Evolutionary conservation across 2,113 vertebrate genomes (phyloP).

Genomic region (Herpailurus yagouaroundi): DNA sequence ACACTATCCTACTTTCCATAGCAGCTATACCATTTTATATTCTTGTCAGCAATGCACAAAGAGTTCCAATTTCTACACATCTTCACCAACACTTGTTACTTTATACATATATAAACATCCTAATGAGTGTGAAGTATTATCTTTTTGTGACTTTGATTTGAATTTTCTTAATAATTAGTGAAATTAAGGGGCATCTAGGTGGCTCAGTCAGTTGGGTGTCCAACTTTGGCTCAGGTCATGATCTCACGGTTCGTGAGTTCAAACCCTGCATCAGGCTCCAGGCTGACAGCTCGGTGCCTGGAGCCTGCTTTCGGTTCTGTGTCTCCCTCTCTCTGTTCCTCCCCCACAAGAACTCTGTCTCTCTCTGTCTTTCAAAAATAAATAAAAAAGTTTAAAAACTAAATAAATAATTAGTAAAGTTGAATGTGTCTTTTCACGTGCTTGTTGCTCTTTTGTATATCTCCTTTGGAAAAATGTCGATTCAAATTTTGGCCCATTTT

Average conservation of each 20-base stretch:
- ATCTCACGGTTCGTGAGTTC: too few species aligned
- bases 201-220: too few species aligned
- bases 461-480: not conserved
- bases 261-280: too few species aligned
- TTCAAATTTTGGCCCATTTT: not conserved
- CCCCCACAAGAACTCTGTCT: too few species aligned
- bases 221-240: too few species aligned
- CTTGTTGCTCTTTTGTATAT: not conserved
- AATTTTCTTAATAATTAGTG: not conserved
- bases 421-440: not conserved
- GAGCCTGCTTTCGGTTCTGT: too few species aligned
- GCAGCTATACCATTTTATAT: not conserved
- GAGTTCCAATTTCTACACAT: not conserved
- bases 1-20: not conserved
- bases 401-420: not conserved
- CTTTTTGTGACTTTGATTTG: not conserved
- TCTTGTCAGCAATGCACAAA: not conserved
- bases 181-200: not conserved
- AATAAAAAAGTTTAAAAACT: too few species aligned
- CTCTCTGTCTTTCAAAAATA: too few species aligned
- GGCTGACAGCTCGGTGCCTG: too few species aligned
- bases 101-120: not conserved
- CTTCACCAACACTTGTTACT: not conserved
- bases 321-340: too few species aligned
- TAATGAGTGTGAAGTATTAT: not conserved